Conservation (phyloP, 1,140 invertebrate species). For the Drosophila willistoni region DNA sequence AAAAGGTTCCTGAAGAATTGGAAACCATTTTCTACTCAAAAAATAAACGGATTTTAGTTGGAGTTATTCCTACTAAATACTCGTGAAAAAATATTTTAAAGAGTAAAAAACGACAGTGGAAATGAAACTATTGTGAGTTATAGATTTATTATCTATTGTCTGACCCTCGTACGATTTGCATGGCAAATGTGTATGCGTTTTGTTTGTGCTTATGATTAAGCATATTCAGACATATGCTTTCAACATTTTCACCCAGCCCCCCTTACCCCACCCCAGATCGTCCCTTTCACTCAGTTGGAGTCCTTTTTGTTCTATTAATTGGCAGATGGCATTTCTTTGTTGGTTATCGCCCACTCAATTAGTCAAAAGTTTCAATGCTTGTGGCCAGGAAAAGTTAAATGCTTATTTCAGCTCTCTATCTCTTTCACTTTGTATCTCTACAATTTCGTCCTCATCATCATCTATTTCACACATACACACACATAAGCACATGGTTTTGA, state of each 20-base stretch:
- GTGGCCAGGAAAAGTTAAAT: slow-evolving; percentile 49
- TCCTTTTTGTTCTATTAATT: slow-evolving; percentile 49
- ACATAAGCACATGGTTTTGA: slow-evolving; percentile 32
- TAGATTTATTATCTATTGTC: background rate
- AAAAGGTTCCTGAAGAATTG: too few species aligned
- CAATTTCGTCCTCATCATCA: slow-evolving; percentile 6
- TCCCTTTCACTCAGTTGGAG: background rate
- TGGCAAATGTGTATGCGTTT: slow-evolving; percentile 1
- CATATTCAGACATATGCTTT: slow-evolving; percentile 7
- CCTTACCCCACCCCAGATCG: background rate
- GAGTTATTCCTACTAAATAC: too few species aligned
- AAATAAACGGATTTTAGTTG: too few species aligned
- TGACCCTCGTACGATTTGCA: background rate
- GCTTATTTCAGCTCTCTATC: slow-evolving; percentile 19
- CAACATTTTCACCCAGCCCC: background rate
- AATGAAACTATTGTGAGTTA: too few species aligned
- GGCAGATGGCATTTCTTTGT: slow-evolving; percentile 36
- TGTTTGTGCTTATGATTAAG: slow-evolving; percentile 12
- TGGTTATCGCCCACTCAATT: slow-evolving; percentile 54
- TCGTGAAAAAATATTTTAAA: too few species aligned
- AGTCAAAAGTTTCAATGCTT: slow-evolving; percentile 59
- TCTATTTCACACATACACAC: slow-evolving; percentile 11
- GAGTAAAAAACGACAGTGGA: too few species aligned
- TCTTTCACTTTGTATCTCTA: background rate
- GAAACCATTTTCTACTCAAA: too few species aligned